phyloP scores from a whole-genome alignment of 2,113 vertebrate genomes.

The Dasypus novemcinctus region DNA sequence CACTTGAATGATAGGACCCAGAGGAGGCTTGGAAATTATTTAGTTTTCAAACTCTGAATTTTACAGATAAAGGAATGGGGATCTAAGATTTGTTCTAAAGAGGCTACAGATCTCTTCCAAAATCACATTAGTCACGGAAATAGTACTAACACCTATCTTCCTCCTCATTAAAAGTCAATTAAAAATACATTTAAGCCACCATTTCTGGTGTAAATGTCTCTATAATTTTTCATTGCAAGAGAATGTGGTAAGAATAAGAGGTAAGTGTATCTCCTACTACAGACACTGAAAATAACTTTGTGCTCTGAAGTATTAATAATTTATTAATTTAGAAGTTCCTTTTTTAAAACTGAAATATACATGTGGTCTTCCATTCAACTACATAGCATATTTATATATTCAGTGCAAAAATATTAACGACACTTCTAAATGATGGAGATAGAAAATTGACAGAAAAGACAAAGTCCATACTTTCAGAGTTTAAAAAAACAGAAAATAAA shows the following conservation, averaged over 20 bases:
- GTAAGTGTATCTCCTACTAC: not conserved
- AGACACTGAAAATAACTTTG: not conserved
- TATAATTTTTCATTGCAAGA: not conserved
- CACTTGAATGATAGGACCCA: not conserved
- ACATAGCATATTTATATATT: not conserved
- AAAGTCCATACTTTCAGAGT: not conserved
- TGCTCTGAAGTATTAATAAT: not conserved
- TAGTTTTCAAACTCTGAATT: not conserved
- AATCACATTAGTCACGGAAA: not conserved
- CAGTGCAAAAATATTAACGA: not conserved
- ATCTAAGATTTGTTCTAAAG: not conserved
- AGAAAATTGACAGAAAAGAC: not conserved
- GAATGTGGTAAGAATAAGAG: not conserved
- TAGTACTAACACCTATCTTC: not conserved
- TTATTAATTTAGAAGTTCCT: not conserved
- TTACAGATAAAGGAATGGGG: not conserved
- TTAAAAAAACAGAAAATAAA: not conserved
- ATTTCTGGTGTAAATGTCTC: not conserved
- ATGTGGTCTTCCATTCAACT: not conserved
- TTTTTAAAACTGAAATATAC: constrained; percentile 25
- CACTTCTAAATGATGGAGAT: not conserved
- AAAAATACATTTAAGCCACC: not conserved
- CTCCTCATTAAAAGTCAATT: not conserved
- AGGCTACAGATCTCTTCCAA: not conserved
- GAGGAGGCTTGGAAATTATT: not conserved